Base-by-base conservation (phyloP, 2,797 vertebrate genomes). In the Gobionotothen gibberifrons region DNA sequence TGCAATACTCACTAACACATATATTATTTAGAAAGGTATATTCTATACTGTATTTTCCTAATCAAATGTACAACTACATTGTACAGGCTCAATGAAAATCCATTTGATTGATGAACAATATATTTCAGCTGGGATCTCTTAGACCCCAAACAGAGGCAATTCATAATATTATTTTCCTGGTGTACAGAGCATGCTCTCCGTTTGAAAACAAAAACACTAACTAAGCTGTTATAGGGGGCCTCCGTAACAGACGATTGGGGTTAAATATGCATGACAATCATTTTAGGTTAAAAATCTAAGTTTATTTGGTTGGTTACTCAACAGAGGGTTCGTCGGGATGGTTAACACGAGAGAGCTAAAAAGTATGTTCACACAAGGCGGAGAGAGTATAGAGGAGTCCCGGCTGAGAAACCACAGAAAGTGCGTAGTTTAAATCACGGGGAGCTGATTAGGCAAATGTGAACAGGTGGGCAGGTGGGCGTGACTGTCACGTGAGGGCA, bases 401-500 rank as follows among this genome's bases (percentile, higher is more conserved):
- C 29, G 19, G 51, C 5, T 13, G 10, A 5, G 21, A 54, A 10
- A 19, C 52, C 21, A 19, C 3, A 26, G 13, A 8, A 26, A 47
- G 48, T 42, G 29, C 10, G 2, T 3, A 10, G 36, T 9, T 5
- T 21, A 22, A 5, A 1, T 21, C 11, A 5, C 12, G 42, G 0
- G 4, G 11, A 29, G 7, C 19, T 72, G 44, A 69, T 56, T 56
- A 15, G 21, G 10, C 9, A 69, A 55, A 16, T 56, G 8, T n/a
- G 46, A 39, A 5, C 46, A 17, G 47, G 44, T 52, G 67, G 1
- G 4, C 11, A 78, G 56, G 46, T 67, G 29, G n/a, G 59, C 10
- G 69, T 21, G 10, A 2, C 12, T 39, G 51, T 62, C 60, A 73
- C 8, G 65, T 73, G 61, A 65, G 2, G 26, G 6, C n/a, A 29